These are phyloP conservation scores for Rousettus madagascariensis DNA, from an alignment of 2,797 vertebrate species.

Conservation along the genomic window DNA sequence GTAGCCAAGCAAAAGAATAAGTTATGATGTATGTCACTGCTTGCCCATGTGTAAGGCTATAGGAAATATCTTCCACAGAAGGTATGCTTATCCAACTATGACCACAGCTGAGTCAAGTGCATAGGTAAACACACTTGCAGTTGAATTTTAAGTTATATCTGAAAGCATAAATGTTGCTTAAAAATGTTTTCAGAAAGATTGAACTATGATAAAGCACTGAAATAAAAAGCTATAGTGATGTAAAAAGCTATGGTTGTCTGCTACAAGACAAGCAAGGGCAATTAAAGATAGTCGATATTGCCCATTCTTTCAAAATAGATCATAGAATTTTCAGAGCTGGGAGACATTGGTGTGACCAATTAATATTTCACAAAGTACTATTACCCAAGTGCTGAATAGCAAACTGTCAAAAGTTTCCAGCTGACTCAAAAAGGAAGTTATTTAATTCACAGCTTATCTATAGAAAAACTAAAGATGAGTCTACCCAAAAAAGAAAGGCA, in stretches of 20 bases:
- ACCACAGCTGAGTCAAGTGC: neutral
- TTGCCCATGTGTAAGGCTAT: neutral
- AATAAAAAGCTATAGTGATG: constrained; percentile 55
- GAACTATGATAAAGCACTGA: constrained; percentile 17
- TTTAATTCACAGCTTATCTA: constrained; percentile 58
- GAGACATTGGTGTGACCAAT: constrained; percentile 33
- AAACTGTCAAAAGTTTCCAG: constrained; percentile 66
- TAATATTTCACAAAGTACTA: constrained; percentile 56
- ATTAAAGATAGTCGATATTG: constrained; percentile 47
- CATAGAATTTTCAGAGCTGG: constrained; percentile 48
- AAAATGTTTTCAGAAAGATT: constrained; percentile 47
- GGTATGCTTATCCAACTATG: neutral
- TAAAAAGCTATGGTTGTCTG: constrained; percentile 27
- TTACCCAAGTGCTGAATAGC: constrained; percentile 38
- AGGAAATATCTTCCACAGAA: neutral
- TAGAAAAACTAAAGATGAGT: constrained; percentile 61
- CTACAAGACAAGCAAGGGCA: constrained; percentile 24
- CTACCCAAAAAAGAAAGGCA: constrained; percentile 49
- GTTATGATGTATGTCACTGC: neutral
- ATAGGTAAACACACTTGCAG: constrained; percentile 8
- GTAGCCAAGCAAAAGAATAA: constrained; percentile 25
- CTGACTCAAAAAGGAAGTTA: constrained; percentile 62
- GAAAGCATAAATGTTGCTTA: constrained; percentile 27
- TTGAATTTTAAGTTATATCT: constrained; percentile 59
- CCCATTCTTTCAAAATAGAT: constrained; percentile 58